Conservation (phyloP, 2,797 vertebrate species). For the Heterohyrax brucei region DNA sequence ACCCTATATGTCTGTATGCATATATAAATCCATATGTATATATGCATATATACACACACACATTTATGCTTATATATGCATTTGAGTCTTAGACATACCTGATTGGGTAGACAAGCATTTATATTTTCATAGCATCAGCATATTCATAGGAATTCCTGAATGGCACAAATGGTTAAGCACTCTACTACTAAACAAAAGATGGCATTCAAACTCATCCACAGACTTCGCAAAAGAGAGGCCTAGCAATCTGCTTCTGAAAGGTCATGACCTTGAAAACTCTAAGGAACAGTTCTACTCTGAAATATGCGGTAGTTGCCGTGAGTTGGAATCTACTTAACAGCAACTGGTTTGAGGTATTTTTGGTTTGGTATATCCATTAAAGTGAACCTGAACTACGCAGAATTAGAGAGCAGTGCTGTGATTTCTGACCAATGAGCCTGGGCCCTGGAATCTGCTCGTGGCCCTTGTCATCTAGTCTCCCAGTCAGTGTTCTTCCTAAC, state of each 20-base stretch:
- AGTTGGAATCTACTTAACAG: too few relatives aligned
- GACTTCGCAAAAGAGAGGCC: background rate
- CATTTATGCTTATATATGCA: background rate
- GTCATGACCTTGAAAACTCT: background rate
- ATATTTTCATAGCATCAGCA: background rate
- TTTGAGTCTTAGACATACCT: slow-evolving; percentile 7
- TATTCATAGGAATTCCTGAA: background rate
- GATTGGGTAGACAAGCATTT: background rate
- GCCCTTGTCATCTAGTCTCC: background rate
- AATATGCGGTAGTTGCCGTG: background rate
- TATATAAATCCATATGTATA: background rate
- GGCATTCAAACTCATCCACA: background rate
- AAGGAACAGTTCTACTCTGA: background rate
- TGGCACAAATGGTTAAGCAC: background rate
- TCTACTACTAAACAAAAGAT: background rate
- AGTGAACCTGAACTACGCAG: background rate
- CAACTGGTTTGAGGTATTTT: too few relatives aligned
- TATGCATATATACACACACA: background rate
- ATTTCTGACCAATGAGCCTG: background rate
- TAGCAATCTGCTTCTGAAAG: background rate
- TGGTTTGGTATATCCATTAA: background rate
- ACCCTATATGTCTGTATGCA: background rate
- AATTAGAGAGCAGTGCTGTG: background rate
- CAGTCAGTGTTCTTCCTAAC: background rate
- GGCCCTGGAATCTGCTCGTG: background rate